phyloP scores from a whole-genome alignment of 2,113 vertebrate genomes.

The Vidua macroura region DNA sequence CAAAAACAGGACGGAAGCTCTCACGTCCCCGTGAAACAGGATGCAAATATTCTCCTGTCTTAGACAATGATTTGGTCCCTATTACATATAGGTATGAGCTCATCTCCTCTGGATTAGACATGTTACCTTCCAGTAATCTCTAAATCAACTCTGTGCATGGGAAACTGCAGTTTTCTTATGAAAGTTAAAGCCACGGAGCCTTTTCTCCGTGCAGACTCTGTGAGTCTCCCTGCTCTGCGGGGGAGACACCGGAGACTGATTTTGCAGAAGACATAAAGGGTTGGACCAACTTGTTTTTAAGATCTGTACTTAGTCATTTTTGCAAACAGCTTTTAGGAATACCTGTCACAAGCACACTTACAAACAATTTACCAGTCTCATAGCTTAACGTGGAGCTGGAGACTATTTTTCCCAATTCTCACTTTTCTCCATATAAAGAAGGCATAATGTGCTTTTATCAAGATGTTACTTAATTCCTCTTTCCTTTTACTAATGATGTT shows the following conservation, averaged over 20 bases:
- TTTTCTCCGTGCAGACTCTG: not conserved
- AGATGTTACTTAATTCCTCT: slow-evolving; percentile 15
- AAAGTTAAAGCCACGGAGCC: not conserved
- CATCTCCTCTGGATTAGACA: slow-evolving; percentile 3
- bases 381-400: not conserved
- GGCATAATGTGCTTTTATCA: not conserved
- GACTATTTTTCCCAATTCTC: not conserved
- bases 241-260: not conserved
- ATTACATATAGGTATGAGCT: slow-evolving; percentile 29
- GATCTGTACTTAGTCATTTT: not conserved
- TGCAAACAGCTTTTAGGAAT: slow-evolving; percentile 17
- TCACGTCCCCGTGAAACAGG: not conserved
- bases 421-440: not conserved
- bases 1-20: not conserved
- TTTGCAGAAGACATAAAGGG: not conserved
- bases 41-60: not conserved
- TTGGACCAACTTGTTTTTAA: not conserved
- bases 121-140: not conserved
- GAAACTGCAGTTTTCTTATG: not conserved
- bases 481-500: slow-evolving; percentile 26
- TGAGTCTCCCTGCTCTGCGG: not conserved
- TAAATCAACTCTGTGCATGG: not conserved
- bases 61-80: not conserved
- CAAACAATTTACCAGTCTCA: not conserved
- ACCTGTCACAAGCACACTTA: not conserved